phyloP scores from a whole-genome alignment of 2,888 invertebrate species.

The Cremastinae sp. region DNA sequence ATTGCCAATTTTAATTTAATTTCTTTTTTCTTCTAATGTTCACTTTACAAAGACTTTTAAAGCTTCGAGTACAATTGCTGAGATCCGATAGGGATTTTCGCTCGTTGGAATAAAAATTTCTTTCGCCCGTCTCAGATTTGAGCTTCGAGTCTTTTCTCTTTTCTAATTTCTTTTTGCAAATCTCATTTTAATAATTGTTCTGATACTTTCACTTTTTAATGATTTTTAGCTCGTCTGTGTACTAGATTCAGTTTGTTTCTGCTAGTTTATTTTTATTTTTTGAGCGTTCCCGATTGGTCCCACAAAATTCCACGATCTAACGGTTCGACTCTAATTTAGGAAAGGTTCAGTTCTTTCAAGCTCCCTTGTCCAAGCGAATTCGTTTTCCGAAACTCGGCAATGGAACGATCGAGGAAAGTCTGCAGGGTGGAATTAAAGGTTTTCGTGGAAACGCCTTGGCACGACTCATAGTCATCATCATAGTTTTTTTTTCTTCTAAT shows the following conservation, averaged over 20 bases:
- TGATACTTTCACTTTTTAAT: slow-evolving; percentile 40
- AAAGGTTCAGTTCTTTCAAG: slow-evolving; percentile 56
- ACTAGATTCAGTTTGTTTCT: slow-evolving; percentile 11
- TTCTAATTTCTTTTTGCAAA: slow-evolving; percentile 2
- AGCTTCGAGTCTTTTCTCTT: slow-evolving; percentile 25
- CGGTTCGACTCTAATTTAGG: slow-evolving; percentile 51
- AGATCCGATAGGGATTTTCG: slow-evolving; percentile 11
- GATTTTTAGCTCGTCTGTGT: slow-evolving; percentile 18
- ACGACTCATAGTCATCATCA: slow-evolving; percentile 40
- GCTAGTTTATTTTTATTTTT: slow-evolving; percentile 40
- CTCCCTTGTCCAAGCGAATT: slow-evolving; percentile 33
- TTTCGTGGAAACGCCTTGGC: slow-evolving; percentile 61
- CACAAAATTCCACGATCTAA: slow-evolving; percentile 69
- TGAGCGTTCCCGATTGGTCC: slow-evolving; percentile 68
- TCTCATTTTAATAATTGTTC: neutral
- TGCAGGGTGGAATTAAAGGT: slow-evolving; percentile 55
- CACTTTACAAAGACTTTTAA: too few relatives aligned
- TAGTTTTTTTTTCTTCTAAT: slow-evolving; percentile 14
- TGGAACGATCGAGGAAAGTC: slow-evolving; percentile 42
- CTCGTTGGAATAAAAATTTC: neutral
- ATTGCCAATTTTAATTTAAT: slow-evolving; percentile 5
- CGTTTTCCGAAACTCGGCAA: neutral
- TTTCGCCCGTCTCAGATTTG: neutral
- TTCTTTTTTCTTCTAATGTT: neutral
- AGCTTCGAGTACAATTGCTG: slow-evolving; percentile 13